phyloP scores from a whole-genome alignment of 2,888 invertebrate species.

The Meliscaeva auricollis region DNA sequence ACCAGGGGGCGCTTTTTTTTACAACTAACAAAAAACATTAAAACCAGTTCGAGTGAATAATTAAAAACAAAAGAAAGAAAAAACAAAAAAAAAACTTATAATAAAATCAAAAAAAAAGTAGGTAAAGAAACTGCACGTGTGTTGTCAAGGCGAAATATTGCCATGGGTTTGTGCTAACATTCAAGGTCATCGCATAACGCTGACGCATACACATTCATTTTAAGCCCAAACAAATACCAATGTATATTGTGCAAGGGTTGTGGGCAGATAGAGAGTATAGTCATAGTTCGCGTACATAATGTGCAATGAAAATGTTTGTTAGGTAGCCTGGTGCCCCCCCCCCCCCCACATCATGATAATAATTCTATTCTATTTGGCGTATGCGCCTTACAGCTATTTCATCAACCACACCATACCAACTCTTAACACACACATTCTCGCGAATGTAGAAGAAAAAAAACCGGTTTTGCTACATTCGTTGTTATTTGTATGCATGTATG shows the following conservation, averaged over 20 bases:
- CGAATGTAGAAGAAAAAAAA: slow-evolving; percentile 6
- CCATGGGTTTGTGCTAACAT: slow-evolving; percentile 64
- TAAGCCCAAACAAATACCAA: slow-evolving; percentile 22
- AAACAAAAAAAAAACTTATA: slow-evolving; percentile 11
- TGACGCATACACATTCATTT: slow-evolving; percentile 34
- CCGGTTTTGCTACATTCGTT: slow-evolving; percentile 36
- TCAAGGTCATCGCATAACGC: slow-evolving; percentile 70
- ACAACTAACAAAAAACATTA: slow-evolving; percentile 35
- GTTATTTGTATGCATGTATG: no score
- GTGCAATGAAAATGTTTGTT: slow-evolving; percentile 24
- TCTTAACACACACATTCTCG: background rate
- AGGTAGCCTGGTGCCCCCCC: no score
- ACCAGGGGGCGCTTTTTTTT: background rate
- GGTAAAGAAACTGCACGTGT: slow-evolving; percentile 57
- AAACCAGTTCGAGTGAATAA: slow-evolving; percentile 22
- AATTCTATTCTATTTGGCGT: slow-evolving; percentile 14
- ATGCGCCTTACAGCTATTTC: slow-evolving; percentile 9
- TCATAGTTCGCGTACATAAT: slow-evolving; percentile 2
- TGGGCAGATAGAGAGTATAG: slow-evolving; percentile 20
- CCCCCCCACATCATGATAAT: slow-evolving; percentile 5
- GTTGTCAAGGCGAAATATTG: slow-evolving; percentile 68
- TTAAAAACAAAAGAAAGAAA: slow-evolving; percentile 4
- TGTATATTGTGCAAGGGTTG: slow-evolving; percentile 49
- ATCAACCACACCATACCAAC: background rate
- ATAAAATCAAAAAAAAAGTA: slow-evolving; percentile 13